These are phyloP conservation scores for Alsophila aescularia DNA, from an alignment of 2,888 invertebrate genomes.

Conservation along the genomic window DNA sequence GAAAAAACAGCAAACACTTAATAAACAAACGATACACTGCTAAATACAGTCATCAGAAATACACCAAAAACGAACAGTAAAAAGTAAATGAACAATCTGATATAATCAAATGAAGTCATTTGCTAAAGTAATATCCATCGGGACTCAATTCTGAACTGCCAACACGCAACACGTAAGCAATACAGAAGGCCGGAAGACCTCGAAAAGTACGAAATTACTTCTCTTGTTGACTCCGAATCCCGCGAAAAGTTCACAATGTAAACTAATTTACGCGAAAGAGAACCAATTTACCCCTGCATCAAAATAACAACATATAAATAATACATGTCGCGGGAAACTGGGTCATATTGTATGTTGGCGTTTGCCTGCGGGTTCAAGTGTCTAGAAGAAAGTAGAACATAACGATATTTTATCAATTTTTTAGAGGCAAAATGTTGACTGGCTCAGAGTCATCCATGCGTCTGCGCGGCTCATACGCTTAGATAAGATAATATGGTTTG, in stretches of 20 bases:
- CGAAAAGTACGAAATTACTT: slow-evolving; percentile 4
- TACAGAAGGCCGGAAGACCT: not conserved
- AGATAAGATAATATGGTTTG: too few relatives aligned
- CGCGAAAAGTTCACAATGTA: slow-evolving; percentile 10
- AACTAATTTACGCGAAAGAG: slow-evolving; percentile 17
- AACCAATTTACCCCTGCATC: slow-evolving; percentile 12
- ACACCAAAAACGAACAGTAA: not conserved
- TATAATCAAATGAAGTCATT: not conserved
- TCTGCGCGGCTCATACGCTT: too few relatives aligned
- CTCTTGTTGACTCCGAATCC: not conserved
- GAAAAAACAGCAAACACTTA: too few relatives aligned
- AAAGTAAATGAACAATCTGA: not conserved
- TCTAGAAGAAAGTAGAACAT: too few relatives aligned
- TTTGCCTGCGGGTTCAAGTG: not conserved
- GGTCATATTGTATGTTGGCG: slow-evolving; percentile 10
- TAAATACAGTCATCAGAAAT: too few relatives aligned
- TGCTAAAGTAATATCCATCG: not conserved
- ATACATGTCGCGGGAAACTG: slow-evolving; percentile 1
- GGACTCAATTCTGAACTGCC: not conserved
- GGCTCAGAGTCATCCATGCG: too few relatives aligned
- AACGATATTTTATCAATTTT: too few relatives aligned
- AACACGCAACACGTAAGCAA: not conserved
- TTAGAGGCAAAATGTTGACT: too few relatives aligned
- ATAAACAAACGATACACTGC: too few relatives aligned
- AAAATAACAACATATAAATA: not conserved